Percentiles rank a stretch among this genome's conserved stretches.
phyloP scores from a whole-genome alignment of 1,140 invertebrate species.

The Oedothorax gibbosus region DNA sequence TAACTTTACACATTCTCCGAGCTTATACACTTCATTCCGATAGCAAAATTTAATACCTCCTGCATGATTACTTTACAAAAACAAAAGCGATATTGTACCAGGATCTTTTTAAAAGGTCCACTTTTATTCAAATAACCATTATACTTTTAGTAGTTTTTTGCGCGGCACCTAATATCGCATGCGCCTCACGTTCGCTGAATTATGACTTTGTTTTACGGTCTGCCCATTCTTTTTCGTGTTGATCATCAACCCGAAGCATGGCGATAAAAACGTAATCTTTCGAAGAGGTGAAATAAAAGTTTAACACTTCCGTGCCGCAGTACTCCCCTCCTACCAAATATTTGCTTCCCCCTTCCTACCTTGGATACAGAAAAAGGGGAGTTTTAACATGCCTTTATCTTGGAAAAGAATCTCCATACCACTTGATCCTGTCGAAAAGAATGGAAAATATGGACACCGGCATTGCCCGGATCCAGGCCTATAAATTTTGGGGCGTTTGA shows the following conservation, averaged over 20 bases:
- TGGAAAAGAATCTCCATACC: constrained; percentile 46
- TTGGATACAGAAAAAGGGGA: too few species aligned
- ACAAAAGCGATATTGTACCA: too few species aligned
- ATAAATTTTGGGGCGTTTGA: constrained; percentile 43
- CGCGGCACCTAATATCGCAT: constrained; percentile 19
- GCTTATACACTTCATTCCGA: too few species aligned
- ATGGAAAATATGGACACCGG: constrained; percentile 19
- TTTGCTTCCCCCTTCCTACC: background rate
- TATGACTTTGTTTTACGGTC: constrained; percentile 5
- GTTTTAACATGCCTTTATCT: constrained; percentile 49
- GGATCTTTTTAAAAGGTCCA: too few species aligned
- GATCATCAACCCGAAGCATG: background rate
- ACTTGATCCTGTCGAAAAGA: constrained; percentile 54
- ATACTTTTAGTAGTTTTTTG: too few species aligned
- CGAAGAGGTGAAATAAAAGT: constrained; percentile 33
- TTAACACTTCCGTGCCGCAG: constrained; percentile 29
- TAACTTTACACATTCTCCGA: too few species aligned
- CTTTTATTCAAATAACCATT: constrained; percentile 14
- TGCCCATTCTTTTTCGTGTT: background rate
- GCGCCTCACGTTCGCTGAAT: constrained; percentile 15
- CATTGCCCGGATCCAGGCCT: constrained; percentile 15
- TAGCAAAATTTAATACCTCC: too few species aligned
- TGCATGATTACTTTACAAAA: too few species aligned
- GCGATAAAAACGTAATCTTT: constrained; percentile 27
- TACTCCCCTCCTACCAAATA: background rate